Base-by-base conservation (phyloP, 2,888 invertebrate species). In the Rhyacophila evoluta region DNA sequence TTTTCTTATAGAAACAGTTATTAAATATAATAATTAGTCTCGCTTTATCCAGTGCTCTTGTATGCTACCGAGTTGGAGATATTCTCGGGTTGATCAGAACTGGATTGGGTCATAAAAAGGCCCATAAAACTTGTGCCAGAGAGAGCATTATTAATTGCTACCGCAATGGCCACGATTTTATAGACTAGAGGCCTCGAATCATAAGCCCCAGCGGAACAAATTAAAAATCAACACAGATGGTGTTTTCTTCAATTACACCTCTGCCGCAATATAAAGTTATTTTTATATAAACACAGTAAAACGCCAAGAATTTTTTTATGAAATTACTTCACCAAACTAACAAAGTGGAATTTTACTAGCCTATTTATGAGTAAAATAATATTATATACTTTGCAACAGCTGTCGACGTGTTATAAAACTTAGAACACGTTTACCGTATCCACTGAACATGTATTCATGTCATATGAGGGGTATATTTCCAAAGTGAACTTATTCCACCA, bases 81-180 rank as follows among this genome's bases (percentile, higher is more conserved):
- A 55, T 55, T 55, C 55, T 19, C 55, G 15, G 55, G 55, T 55
- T 55, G 55, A 55, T 55, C 55, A 55, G 55, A 55, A 55, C 55
- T 55, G 55, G 55, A 55, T 55, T 55, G 55, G 55, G 55, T 55
- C 55, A 55, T 55, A 55, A 55, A 55, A 25, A 55, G 55, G 25
- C 15, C 55, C 55, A 55, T 55, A 55, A 55, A 55, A 55, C 55
- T 55, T 25, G 55, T 6, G 55, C n/a, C 19, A 55, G 55, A 55
- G 55, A 55, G 55, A 55, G 55, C 25, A 55, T 55, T 55, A 55
- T 55, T 55, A 55, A 55, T 55, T 55, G 55, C 55, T 55, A 55
- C 55, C 55, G 25, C 55, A 55, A 19, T 25, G 55, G 55, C 55
- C 55, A 19, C 55, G 55, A 55, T 55, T 55, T 55, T 55, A 55